Evolutionary conservation across 2,113 vertebrate genomes (phyloP), one percentile per base, ranked within the genome.

Genomic region (Nycticebus coucang): DNA sequence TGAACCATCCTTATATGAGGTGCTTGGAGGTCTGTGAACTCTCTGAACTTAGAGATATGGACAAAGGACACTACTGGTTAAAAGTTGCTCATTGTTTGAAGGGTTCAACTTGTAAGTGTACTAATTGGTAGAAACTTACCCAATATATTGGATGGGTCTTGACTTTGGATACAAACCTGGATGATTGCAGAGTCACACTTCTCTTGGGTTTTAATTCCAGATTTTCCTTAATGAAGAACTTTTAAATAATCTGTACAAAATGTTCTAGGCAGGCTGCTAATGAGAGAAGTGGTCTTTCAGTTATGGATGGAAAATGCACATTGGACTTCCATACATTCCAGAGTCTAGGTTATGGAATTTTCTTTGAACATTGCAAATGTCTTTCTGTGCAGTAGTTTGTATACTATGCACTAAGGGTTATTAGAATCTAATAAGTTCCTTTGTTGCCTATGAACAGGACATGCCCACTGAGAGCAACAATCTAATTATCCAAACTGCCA

Each of bases 401-500:
- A 37, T 91, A 93, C 83, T 83, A 19, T 33, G 41, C 41, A 62
- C 50, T 1, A 3, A 55, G 82, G 68, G 77, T 94, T 87, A 97
- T 97, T 97, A 96, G 94, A 90, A 93, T 97, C 88, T 93, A 79
- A 87, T 96, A 21, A 96, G 85, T 55, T 96, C 96, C 93, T 96
- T 93, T 94, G 64, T 87, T 95, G 89, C 96, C 95, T 94, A 95
- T 79, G 57, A 98, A 97, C 96, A 98, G 95, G 80, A 84, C 79
- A 12, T 82, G 82, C 69, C 95, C 0, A 5, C 60, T 97, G 88
- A 96, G 85, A 95, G 84, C 96, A 96, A 96, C 86, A 97, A 98
- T 97, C 75, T 98, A 97, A 98, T 98, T 98, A 98, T 96, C 95
- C 94, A 96, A 96, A 96, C 96, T 89, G 96, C 88, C 74, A 33